These are phyloP conservation scores for Ruditapes philippinarum DNA, from an alignment of 1,140 invertebrate genomes.

Conservation along the genomic window DNA sequence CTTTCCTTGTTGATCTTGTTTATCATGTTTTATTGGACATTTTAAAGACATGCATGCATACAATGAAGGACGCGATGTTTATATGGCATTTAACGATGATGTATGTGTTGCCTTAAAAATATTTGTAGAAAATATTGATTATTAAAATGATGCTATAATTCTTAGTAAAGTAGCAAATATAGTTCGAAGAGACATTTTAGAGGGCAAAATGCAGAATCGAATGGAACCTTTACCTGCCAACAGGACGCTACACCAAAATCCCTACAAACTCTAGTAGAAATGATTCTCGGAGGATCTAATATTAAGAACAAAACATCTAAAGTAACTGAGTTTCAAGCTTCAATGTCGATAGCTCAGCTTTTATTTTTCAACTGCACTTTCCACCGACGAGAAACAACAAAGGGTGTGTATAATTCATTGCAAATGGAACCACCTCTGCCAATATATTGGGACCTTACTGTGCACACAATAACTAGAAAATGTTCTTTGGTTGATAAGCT, in stretches of 20 bases:
- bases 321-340: slow-evolving; percentile 24
- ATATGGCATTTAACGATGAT: too few species aligned
- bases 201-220: too few species aligned
- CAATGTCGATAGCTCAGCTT: slow-evolving; percentile 63
- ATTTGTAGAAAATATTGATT: too few species aligned
- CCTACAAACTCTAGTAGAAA: not conserved
- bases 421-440: slow-evolving; percentile 65
- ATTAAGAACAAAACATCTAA: not conserved
- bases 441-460: slow-evolving; percentile 67
- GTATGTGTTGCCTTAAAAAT: too few species aligned
- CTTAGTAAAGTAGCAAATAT: too few species aligned
- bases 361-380: slow-evolving; percentile 65
- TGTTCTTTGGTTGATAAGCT: slow-evolving; percentile 65
- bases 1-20: too few species aligned
- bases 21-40: too few species aligned
- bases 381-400: not conserved
- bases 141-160: too few species aligned
- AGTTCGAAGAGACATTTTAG: too few species aligned
- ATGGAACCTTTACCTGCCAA: slow-evolving; percentile 25
- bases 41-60: too few species aligned
- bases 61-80: too few species aligned
- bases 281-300: not conserved
- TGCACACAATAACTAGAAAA: slow-evolving; percentile 68
- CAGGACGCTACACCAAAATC: slow-evolving; percentile 48
- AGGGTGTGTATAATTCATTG: slow-evolving; percentile 52